Evolutionary conservation across 2,797 vertebrate genomes (phyloP).

Genomic region (Melanotaenia trifasciata): DNA sequence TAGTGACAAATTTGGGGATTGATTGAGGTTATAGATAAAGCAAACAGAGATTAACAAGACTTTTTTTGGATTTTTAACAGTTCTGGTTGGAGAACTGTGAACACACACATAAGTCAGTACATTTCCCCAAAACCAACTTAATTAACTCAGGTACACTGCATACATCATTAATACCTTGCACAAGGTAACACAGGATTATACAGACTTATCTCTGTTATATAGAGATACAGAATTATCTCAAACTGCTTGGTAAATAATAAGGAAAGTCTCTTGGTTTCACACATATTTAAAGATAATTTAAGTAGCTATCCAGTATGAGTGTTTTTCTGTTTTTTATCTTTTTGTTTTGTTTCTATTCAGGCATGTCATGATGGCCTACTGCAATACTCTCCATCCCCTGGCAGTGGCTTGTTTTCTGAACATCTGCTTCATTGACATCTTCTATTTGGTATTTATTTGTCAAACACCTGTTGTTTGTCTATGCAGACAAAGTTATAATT

Average conservation of each 20-base stretch:
- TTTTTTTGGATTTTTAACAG: neutral
- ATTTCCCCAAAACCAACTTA: neutral
- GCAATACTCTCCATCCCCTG: conserved; percentile 15
- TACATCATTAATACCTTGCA: too few species aligned
- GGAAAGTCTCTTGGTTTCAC: neutral
- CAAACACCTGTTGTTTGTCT: conserved; percentile 52
- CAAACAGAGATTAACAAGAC: conserved; percentile 9
- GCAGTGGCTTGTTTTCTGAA: conserved; percentile 27
- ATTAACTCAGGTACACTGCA: neutral
- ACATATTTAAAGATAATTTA: neutral
- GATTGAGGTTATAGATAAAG: conserved; percentile 36
- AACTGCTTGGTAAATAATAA: neutral
- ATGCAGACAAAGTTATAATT: conserved; percentile 21
- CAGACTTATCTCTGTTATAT: too few species aligned
- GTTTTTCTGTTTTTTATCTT: too few species aligned
- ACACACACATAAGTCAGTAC: neutral
- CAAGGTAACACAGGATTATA: neutral
- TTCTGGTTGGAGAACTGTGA: neutral
- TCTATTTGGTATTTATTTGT: conserved; percentile 49
- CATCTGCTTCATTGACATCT: conserved; percentile 47
- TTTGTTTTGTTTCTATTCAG: neutral
- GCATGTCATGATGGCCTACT: conserved; percentile 1
- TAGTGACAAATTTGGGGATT: conserved; percentile 20
- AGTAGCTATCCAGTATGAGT: too few species aligned
- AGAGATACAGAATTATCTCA: neutral